Base-by-base conservation (phyloP, 2,797 vertebrate species). In the Pithecia hirsuta region DNA sequence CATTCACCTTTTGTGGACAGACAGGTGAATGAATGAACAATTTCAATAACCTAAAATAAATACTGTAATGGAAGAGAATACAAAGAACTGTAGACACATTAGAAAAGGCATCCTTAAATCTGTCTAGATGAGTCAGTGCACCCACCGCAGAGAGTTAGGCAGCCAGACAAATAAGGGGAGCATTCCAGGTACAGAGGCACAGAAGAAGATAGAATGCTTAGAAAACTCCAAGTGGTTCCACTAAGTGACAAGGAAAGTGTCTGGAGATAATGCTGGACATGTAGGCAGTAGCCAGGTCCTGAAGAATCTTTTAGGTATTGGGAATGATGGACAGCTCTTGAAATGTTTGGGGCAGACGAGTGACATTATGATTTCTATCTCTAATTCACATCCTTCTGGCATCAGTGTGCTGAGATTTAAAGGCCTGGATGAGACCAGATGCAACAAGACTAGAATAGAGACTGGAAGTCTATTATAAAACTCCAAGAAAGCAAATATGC, bases 1-100 rank as follows among this genome's bases (percentile, higher is more conserved):
- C 61, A 33, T 33, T 64, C 14, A 6, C 61, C 61, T 33, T 33
- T 91, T 96, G 44, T 50, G 33, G 33, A 84, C 8, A 41, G 78
- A 83, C 11, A 90, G 64, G 57, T 17, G 76, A 79, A 72, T 57
- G 67, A 83, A 83, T 24, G 55, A 89, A 76, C 52, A 46, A 67
- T 74, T 83, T 96, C 15, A 59, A 36, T 78, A 97, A 83, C 5
- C 12, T 95, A 74, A 96, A 91, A 89, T 92, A 78, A 86, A 82
- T 59, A 83, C 80, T 92, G 50, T 17, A 52, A 70, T 86, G 26
- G 36, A 92, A 93, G 59, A 95, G 1, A 61, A 17, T 57, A 61
- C 30, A 85, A 89, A 82, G 52, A 70, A 55, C 50, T 46, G 13
- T 61, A 50, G 55, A 80, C 57, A 33, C 48, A 76, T 33, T 44